These are phyloP conservation scores for Cephalopholis sonnerati DNA, from an alignment of 2,113 vertebrate genomes.

Conservation along the genomic window DNA sequence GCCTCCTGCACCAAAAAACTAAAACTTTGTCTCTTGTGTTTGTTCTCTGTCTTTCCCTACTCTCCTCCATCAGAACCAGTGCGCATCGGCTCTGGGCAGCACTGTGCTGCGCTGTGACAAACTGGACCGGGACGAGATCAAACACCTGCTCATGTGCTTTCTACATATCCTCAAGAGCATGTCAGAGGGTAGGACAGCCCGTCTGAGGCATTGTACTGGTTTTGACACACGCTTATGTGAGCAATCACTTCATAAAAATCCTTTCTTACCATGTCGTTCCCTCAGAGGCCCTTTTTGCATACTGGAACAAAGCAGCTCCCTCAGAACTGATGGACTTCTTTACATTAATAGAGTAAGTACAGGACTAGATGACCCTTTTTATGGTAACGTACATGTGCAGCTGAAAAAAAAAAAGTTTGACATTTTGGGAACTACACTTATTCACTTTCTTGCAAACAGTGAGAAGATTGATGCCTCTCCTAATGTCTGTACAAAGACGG, in stretches of 20 bases:
- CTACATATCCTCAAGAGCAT: constrained; percentile 97
- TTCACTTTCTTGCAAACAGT: too few species aligned
- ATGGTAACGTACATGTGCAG: neutral
- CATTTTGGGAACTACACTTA: too few species aligned
- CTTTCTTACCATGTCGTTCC: neutral
- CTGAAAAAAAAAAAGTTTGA: neutral
- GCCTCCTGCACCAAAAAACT: neutral
- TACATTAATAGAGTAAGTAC: constrained; percentile 94
- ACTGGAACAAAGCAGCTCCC: constrained; percentile 96
- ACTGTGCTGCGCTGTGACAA: constrained; percentile 92
- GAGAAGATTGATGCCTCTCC: too few species aligned
- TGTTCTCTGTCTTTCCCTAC: neutral
- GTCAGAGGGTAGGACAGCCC: constrained; percentile 91
- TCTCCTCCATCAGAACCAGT: constrained; percentile 85
- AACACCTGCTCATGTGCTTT: constrained; percentile 96
- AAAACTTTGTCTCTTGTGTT: neutral
- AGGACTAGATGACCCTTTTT: neutral
- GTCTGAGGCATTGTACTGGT: neutral
- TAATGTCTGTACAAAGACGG: too few species aligned
- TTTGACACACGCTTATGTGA: neutral
- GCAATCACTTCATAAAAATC: neutral
- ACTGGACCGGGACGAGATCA: constrained; percentile 95
- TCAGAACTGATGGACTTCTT: constrained; percentile 98
- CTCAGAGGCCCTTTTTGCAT: constrained; percentile 94
- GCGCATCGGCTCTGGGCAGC: constrained; percentile 87